Percentiles rank a stretch among this genome's conserved stretches.
phyloP scores from a whole-genome alignment of 1,140 invertebrate genomes.

The Thaumetopoea pityocampa region DNA sequence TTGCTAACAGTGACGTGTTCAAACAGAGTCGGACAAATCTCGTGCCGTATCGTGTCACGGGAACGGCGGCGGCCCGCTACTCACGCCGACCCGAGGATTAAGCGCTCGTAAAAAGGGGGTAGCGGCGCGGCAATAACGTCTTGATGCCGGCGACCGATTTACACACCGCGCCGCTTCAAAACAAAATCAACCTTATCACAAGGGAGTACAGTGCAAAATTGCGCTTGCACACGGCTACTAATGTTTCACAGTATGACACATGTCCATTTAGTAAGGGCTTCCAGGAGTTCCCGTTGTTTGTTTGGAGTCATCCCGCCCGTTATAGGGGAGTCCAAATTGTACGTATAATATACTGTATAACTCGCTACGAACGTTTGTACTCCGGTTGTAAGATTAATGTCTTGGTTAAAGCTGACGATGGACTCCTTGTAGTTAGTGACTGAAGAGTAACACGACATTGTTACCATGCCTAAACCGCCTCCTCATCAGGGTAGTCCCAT shows the following conservation, averaged over 20 bases:
- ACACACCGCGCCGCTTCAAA: constrained; percentile 6
- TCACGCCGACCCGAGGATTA: constrained; percentile 50
- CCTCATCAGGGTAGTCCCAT: too few species aligned
- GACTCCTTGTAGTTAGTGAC: too few species aligned
- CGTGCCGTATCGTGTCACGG: constrained; percentile 28
- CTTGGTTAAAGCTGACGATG: too few species aligned
- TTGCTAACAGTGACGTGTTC: neutral
- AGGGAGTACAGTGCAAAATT: constrained; percentile 7
- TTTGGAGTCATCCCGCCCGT: constrained; percentile 9
- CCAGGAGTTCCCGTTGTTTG: constrained; percentile 13
- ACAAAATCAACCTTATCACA: constrained; percentile 13
- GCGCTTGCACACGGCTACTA: neutral
- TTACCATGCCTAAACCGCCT: too few species aligned
- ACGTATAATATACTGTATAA: constrained; percentile 10
- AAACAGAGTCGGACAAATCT: neutral
- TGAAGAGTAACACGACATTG: too few species aligned
- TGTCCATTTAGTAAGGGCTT: constrained; percentile 50
- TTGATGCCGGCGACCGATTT: constrained; percentile 43
- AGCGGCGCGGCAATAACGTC: constrained; percentile 57
- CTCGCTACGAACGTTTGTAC: constrained; percentile 8
- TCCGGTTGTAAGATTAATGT: too few species aligned
- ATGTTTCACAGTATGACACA: constrained; percentile 50
- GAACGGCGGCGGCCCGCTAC: constrained; percentile 26
- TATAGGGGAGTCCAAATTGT: constrained; percentile 12
- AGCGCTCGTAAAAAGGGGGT: constrained; percentile 63